Conservation (phyloP, 2,113 vertebrate species). For the Aplodontia rufa region DNA sequence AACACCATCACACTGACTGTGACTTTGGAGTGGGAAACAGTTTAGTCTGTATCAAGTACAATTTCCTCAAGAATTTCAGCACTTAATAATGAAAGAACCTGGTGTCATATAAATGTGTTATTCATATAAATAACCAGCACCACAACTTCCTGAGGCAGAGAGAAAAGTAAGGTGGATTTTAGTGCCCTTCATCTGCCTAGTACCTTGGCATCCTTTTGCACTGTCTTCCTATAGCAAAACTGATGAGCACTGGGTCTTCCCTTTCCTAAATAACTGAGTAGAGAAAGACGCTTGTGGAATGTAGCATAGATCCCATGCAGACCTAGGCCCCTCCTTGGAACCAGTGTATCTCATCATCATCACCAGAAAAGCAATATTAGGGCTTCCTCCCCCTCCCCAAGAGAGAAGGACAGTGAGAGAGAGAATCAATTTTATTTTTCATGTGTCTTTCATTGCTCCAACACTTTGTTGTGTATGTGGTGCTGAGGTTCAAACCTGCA, state of each 20-base stretch:
- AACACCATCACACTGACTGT: background rate
- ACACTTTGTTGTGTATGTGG: too few species aligned
- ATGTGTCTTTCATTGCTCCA: too few species aligned
- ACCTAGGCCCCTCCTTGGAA: background rate
- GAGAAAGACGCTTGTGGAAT: background rate
- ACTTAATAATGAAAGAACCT: background rate
- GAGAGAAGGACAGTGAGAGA: too few species aligned
- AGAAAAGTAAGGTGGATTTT: background rate
- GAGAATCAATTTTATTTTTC: too few species aligned
- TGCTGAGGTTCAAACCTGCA: too few species aligned
- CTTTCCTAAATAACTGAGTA: background rate
- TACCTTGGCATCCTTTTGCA: background rate
- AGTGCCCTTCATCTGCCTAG: background rate
- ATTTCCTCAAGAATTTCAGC: background rate
- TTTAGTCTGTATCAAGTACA: background rate
- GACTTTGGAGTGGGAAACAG: background rate
- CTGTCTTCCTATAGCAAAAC: background rate
- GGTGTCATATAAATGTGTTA: background rate
- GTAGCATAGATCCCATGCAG: background rate
- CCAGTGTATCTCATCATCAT: background rate
- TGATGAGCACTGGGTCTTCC: background rate
- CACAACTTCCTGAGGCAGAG: too few species aligned
- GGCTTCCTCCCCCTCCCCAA: too few species aligned
- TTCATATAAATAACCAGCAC: background rate
- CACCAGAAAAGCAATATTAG: background rate